phyloP scores from a whole-genome alignment of 1,140 invertebrate genomes.

The Aphelinus certus region DNA sequence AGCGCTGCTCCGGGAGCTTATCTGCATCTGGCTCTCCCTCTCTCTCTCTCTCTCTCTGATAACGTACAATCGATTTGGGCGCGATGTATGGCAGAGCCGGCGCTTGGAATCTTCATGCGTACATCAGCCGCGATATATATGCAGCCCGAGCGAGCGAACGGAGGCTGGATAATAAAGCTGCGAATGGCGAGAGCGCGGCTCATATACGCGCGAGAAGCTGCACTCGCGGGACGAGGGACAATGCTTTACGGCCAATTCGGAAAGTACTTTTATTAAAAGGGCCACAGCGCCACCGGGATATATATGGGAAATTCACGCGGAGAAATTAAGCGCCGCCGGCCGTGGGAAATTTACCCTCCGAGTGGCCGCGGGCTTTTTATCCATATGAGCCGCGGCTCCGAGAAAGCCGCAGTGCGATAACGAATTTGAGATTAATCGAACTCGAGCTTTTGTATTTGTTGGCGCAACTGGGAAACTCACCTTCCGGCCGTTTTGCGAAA shows the following conservation, averaged over 20 bases:
- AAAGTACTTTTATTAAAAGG: background rate
- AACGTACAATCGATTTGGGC: slow-evolving; percentile 50
- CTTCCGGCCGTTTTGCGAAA: too few species aligned
- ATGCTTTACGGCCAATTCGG: slow-evolving; percentile 5
- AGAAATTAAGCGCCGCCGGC: background rate
- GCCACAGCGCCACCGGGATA: background rate
- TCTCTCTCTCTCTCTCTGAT: slow-evolving; percentile 40
- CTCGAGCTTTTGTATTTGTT: too few species aligned
- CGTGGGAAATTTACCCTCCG: too few species aligned
- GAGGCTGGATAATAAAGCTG: too few species aligned
- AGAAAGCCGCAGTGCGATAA: too few species aligned
- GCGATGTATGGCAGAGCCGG: slow-evolving; percentile 36
- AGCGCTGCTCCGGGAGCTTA: slow-evolving; percentile 46
- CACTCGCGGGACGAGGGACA: background rate
- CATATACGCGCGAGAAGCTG: background rate
- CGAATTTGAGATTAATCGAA: too few species aligned
- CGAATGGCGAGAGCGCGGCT: too few species aligned
- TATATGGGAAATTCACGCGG: background rate
- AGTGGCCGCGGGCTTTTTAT: too few species aligned
- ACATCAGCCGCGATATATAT: background rate
- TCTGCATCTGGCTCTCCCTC: slow-evolving; percentile 50
- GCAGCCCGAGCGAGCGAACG: too few species aligned
- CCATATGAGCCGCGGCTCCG: too few species aligned
- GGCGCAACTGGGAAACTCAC: too few species aligned
- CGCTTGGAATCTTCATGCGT: background rate